phyloP scores from a whole-genome alignment of 2,888 invertebrate genomes.

The Polymixis flavicincta region DNA sequence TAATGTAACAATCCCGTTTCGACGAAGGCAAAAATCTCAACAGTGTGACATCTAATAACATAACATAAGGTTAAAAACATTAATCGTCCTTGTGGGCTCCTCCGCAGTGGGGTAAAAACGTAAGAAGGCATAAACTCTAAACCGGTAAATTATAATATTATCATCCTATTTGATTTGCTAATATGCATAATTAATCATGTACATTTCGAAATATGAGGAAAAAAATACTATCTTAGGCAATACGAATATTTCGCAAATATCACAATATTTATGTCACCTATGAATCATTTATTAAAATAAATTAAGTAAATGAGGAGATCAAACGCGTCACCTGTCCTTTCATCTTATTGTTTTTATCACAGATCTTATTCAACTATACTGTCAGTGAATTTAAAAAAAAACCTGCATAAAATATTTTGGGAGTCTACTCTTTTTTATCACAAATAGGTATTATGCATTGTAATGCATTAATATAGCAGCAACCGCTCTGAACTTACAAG shows the following conservation, averaged over 20 bases:
- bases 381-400: background rate
- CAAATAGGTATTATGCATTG: too few relatives aligned
- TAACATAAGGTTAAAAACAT: slow-evolving; percentile 28
- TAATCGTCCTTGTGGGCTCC: background rate
- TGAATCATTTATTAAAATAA: slow-evolving; percentile 16
- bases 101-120: background rate
- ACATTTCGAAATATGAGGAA: slow-evolving; percentile 41
- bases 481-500: background rate
- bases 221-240: slow-evolving; percentile 22
- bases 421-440: background rate
- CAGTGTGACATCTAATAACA: slow-evolving; percentile 17
- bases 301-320: slow-evolving; percentile 6
- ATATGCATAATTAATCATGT: slow-evolving; percentile 4
- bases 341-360: background rate
- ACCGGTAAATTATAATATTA: slow-evolving; percentile 36
- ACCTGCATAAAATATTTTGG: background rate
- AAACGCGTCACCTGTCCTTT: background rate
- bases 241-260: slow-evolving; percentile 30
- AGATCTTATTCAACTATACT: background rate
- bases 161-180: slow-evolving; percentile 27
- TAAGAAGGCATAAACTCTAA: background rate
- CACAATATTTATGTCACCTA: slow-evolving; percentile 21
- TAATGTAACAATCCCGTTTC: slow-evolving; percentile 27
- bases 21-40: background rate
- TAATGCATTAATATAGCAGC: background rate